Base-by-base conservation (phyloP, 2,797 vertebrate genomes). In the Nannoperca obscura region DNA sequence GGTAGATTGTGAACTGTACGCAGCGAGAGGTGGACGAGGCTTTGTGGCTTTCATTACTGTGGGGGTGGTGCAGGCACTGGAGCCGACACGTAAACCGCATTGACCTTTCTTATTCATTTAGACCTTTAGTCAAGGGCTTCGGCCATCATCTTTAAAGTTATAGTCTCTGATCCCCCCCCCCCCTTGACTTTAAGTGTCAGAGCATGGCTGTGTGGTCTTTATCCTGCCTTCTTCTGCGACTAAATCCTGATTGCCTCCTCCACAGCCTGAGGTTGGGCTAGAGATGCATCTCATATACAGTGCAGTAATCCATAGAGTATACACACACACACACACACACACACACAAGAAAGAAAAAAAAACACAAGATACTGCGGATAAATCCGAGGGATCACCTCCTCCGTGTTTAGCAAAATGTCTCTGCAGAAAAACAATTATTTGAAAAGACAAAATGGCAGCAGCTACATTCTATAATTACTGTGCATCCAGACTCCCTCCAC, bases 101-200 rank as follows among this genome's bases (percentile, higher is more conserved):
- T 91, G 91, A 94, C 92, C 91, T 92, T 92, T 93, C 91, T 92
- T 90, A 91, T 93, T 93, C 92, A 93, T 93, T 94, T 90, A 92
- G 92, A 93, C 92, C 92, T 95, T 93, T 93, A 94, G 93, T 93
- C 92, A 92, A 94, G 93, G 88, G 91, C 94, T 95, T 92, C 91
- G 87, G 92, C 90, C 91, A 90, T 93, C 92, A 93, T 93, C 91
- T 92, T 90, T 91, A 89, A 93, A 93, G 92, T 94, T 93, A 92
- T 85, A 92, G 89, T 86, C 87, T 89, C 74, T 93, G 92, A 94
- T 90, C 89, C 88, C 87, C 62, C 76, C 53, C 22, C 8, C 59
- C 83, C 83, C 86, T 89, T 72, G 86, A 93, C 89, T 93, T 90
- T 89, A 91, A 91, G 93, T 91, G 91, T 92, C 79, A 44, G 78